A percentile compares a stretch with the other conserved stretches of the same genome.
phyloP scores from a whole-genome alignment of 2,113 vertebrate genomes.

The Tenebrosternarchus preto region DNA sequence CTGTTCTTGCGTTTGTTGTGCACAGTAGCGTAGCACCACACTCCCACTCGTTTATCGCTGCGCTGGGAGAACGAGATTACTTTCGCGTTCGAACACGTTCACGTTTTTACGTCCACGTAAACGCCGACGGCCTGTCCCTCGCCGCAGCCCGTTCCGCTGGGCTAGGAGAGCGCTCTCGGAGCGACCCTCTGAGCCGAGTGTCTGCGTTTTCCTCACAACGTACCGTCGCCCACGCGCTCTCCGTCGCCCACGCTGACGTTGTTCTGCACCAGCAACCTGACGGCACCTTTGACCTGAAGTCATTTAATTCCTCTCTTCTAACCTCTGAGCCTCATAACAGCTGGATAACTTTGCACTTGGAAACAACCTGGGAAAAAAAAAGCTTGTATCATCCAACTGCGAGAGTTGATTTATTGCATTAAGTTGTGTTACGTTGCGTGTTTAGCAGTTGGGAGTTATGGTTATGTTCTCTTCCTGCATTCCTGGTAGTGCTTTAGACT shows the following conservation, averaged over 20 bases:
- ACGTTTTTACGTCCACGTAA: conserved; percentile 25
- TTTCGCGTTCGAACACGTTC: conserved; percentile 6
- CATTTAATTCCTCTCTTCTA: conserved; percentile 5
- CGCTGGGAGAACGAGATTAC: conserved; percentile 41
- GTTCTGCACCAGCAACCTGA: conserved; percentile 33
- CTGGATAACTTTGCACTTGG: background rate
- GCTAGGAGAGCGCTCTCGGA: too few species aligned
- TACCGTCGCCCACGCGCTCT: conserved; percentile 17
- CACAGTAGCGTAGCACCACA: conserved; percentile 39
- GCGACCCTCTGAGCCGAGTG: conserved; percentile 3
- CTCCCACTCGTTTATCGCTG: conserved; percentile 29
- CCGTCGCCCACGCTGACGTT: conserved; percentile 31
- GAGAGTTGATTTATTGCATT: background rate
- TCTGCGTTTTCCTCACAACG: conserved; percentile 25
- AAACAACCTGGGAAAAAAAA: background rate
- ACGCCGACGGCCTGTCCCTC: too few species aligned
- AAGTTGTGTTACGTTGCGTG: background rate
- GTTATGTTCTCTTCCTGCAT: background rate
- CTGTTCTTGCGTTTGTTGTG: conserved; percentile 46
- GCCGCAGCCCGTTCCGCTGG: too few species aligned
- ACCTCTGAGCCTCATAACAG: conserved; percentile 3
- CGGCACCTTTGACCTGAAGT: conserved; percentile 36
- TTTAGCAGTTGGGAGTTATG: background rate
- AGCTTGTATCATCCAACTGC: background rate
- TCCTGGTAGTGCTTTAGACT: background rate